These are phyloP conservation scores for Vulpes ferrilata DNA, from an alignment of 2,113 vertebrate species.

Conservation along the genomic window DNA sequence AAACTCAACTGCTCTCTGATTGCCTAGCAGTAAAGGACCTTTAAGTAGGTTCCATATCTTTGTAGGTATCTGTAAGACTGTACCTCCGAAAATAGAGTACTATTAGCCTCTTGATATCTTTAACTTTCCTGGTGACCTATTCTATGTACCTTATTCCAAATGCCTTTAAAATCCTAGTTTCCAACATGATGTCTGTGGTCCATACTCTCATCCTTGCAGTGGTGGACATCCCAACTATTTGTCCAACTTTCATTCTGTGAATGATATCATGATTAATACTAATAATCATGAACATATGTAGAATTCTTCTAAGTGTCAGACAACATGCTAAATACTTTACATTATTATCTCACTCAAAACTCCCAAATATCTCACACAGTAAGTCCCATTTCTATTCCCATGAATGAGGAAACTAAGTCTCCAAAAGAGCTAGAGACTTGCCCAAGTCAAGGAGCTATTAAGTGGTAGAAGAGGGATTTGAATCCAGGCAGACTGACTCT, in stretches of 20 bases:
- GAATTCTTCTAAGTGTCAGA: conserved; percentile 22
- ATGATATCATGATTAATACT: not conserved
- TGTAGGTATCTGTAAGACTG: not conserved
- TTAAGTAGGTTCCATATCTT: not conserved
- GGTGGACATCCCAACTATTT: not conserved
- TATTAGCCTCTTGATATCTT: not conserved
- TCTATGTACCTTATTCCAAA: not conserved
- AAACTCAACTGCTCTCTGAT: not conserved
- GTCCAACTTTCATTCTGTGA: conserved; percentile 4
- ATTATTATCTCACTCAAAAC: conserved; percentile 25
- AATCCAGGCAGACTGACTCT: not conserved
- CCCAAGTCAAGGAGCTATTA: not conserved
- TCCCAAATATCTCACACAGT: not conserved
- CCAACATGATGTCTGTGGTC: not conserved
- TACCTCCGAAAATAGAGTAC: not conserved
- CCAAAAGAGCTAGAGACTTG: not conserved
- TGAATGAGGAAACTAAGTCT: conserved; percentile 29
- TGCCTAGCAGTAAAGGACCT: not conserved
- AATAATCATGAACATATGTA: not conserved
- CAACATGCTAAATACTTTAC: not conserved
- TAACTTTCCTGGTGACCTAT: not conserved
- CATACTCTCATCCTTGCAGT: not conserved
- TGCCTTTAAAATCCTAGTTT: not conserved
- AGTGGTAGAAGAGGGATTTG: conserved; percentile 27
- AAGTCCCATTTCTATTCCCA: conserved; percentile 34